A percentile compares a stretch with the other conserved stretches of the same genome.
Conservation (phyloP, 1,140 invertebrate genomes). For the Penaeus japonicus region DNA sequence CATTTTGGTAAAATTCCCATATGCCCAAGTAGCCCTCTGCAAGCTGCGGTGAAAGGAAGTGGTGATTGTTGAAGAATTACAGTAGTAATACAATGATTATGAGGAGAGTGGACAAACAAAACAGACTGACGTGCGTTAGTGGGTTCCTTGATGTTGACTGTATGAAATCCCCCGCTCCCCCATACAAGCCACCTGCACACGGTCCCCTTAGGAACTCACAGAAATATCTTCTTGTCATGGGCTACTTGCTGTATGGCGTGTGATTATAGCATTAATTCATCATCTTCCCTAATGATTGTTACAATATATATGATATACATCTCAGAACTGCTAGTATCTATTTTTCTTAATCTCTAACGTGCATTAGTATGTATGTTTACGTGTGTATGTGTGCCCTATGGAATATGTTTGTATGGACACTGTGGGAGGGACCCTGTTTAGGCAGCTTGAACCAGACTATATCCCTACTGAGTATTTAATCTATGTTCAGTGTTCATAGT, state of each 20-base stretch:
- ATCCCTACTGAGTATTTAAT: conserved; percentile 55
- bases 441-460: conserved; percentile 45
- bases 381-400: conserved; percentile 37
- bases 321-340: conserved; percentile 56
- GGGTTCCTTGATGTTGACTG: conserved; percentile 54
- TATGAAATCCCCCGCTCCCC: conserved; percentile 46
- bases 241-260: conserved; percentile 30
- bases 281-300: conserved; percentile 50
- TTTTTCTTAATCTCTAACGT: conserved; percentile 56
- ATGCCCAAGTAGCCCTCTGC: conserved; percentile 35
- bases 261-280: conserved; percentile 53
- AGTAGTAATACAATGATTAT: conserved; percentile 17
- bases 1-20: conserved; percentile 29
- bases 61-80: conserved; percentile 9
- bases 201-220: conserved; percentile 33
- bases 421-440: conserved; percentile 43
- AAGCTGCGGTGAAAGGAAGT: conserved; percentile 28
- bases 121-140: conserved; percentile 49
- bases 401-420: conserved; percentile 34
- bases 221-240: conserved; percentile 30
- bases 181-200: conserved; percentile 26
- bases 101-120: conserved; percentile 39
- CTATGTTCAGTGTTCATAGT: conserved; percentile 56
- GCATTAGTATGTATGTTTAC: conserved; percentile 48
- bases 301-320: conserved; percentile 53